phyloP scores from a whole-genome alignment of 1,140 invertebrate genomes.

The Drosophila orena region DNA sequence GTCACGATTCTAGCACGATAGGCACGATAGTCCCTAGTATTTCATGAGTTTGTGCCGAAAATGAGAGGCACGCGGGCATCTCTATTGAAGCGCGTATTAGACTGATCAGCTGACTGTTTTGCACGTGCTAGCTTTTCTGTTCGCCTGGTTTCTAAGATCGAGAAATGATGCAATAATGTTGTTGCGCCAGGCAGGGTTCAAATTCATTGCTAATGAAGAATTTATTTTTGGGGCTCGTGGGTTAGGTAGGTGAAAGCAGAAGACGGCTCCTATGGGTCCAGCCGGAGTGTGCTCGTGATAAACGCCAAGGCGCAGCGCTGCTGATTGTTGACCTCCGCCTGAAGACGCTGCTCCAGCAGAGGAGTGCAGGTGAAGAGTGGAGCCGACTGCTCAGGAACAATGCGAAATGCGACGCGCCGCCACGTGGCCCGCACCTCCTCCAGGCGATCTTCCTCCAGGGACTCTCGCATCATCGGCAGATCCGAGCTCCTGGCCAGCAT shows the following conservation, averaged over 20 bases:
- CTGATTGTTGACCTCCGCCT: constrained; percentile 3
- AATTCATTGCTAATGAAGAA: no score
- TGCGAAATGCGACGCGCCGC: constrained; percentile 73
- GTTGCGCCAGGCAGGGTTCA: no score
- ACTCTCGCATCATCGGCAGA: constrained; percentile 22
- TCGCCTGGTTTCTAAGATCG: neutral
- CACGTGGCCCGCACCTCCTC: constrained; percentile 70
- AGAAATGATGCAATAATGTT: neutral
- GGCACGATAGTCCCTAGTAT: no score
- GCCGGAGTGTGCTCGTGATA: constrained; percentile 38
- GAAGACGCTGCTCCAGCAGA: constrained; percentile 55
- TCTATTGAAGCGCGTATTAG: no score
- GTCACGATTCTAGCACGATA: no score
- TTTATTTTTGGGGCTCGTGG: neutral
- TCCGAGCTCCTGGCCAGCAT: constrained; percentile 52
- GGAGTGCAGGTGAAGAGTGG: constrained; percentile 68
- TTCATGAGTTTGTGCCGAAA: no score
- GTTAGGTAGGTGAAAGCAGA: neutral
- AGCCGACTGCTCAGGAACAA: constrained; percentile 75
- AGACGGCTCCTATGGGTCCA: constrained; percentile 28
- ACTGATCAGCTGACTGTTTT: no score
- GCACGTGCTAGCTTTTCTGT: neutral
- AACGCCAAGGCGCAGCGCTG: constrained; percentile 52
- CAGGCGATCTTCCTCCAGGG: constrained; percentile 41
- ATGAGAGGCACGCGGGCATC: no score